Conservation (phyloP, 2,888 invertebrate genomes). For the Lycocerus yunnanus region DNA sequence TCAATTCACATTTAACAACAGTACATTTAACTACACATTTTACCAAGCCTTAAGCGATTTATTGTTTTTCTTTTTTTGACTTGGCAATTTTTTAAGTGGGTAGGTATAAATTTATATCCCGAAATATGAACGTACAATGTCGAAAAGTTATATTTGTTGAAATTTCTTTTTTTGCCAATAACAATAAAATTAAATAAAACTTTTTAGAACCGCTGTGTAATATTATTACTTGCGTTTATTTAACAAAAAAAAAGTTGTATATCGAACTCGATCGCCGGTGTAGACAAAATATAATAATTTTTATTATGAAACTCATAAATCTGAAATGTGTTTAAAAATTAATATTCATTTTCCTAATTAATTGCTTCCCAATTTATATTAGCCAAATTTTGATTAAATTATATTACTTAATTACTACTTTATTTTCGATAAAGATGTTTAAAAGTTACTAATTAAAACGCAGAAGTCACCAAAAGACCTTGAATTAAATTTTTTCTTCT, state of each 20-base stretch:
- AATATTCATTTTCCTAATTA: background rate
- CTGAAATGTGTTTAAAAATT: background rate
- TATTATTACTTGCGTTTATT: background rate
- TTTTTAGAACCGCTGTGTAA: background rate
- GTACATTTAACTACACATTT: background rate
- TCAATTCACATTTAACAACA: background rate
- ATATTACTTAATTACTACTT: background rate
- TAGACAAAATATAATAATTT: background rate
- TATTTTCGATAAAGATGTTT: background rate
- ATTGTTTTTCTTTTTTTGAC: background rate
- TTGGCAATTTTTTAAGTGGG: background rate
- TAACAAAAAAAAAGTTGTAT: background rate
- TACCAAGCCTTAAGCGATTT: background rate
- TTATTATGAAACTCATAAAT: background rate
- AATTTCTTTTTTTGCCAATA: too few relatives aligned
- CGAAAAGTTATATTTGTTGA: background rate
- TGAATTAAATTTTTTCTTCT: background rate
- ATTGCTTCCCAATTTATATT: background rate
- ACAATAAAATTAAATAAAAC: background rate
- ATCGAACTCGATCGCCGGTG: background rate
- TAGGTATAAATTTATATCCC: background rate
- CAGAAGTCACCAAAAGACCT: background rate
- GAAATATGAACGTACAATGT: background rate
- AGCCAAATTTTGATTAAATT: background rate
- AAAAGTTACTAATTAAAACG: background rate